Conservation (phyloP, 2,888 invertebrate species). For the Lobophora halterata region DNA sequence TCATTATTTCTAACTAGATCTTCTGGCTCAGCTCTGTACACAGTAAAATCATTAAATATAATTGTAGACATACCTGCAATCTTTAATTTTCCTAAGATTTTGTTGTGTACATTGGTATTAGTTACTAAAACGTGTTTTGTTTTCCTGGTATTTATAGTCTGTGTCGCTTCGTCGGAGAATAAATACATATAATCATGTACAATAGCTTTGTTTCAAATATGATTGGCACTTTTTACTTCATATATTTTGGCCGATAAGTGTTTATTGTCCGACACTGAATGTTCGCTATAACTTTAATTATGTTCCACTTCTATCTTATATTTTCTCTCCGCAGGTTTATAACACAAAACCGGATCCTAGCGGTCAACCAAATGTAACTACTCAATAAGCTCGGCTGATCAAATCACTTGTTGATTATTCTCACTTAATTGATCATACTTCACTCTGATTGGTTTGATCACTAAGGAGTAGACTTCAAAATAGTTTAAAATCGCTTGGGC, state of each 20-base stretch:
- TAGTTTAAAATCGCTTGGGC: constrained; percentile 63
- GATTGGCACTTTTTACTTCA: not conserved
- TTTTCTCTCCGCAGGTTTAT: constrained; percentile 81
- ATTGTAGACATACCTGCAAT: not conserved
- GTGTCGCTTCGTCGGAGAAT: constrained; percentile 64
- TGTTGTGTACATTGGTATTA: constrained; percentile 23
- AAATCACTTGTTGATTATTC: constrained; percentile 70
- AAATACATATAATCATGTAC: constrained; percentile 36
- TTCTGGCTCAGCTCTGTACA: constrained; percentile 32
- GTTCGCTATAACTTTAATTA: constrained; percentile 54
- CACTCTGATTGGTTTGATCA: constrained; percentile 67
- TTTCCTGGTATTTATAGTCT: constrained; percentile 52
- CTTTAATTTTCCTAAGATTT: constrained; percentile 28
- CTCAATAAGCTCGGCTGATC: constrained; percentile 73
- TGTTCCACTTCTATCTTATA: constrained; percentile 73
- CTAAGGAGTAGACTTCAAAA: constrained; percentile 65
- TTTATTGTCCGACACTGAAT: constrained; percentile 57
- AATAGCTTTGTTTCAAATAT: not conserved
- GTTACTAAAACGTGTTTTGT: constrained; percentile 35
- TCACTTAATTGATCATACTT: constrained; percentile 72
- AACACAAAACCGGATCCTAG: constrained; percentile 81
- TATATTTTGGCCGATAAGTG: not conserved
- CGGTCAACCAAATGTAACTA: constrained; percentile 81
- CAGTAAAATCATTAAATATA: constrained; percentile 28
- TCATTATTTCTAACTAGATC: constrained; percentile 23